phyloP scores from a whole-genome alignment of 2,888 invertebrate species.

The Athalia circularis region DNA sequence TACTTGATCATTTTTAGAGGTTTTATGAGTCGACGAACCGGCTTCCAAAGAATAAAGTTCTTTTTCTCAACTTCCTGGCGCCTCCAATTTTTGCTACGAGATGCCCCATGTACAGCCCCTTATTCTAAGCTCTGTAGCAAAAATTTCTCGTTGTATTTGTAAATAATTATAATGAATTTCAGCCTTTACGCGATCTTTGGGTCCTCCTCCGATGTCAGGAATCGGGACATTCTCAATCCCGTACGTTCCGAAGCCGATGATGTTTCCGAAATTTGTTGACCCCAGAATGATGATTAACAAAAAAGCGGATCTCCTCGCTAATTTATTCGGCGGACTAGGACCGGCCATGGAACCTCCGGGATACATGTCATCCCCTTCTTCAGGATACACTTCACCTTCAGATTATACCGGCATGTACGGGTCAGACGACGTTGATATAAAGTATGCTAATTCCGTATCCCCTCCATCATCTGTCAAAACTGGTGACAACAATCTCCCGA shows the following conservation, averaged over 20 bases:
- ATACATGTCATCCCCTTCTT: neutral
- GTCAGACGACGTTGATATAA: neutral
- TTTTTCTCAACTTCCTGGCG: no score
- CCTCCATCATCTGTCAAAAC: no score
- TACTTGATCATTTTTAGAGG: no score
- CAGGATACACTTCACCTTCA: conserved; percentile 9
- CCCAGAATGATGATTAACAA: conserved; percentile 65
- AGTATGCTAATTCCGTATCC: neutral
- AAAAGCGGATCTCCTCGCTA: conserved; percentile 63
- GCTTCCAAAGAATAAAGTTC: no score
- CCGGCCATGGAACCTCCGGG: conserved; percentile 48
- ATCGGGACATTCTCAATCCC: conserved; percentile 64
- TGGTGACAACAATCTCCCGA: neutral
- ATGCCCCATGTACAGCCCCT: neutral
- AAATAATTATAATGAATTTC: conserved; percentile 17
- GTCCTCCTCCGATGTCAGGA: conserved; percentile 54
- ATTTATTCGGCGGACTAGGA: conserved; percentile 62
- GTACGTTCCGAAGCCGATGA: conserved; percentile 61
- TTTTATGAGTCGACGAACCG: no score
- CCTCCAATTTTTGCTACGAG: neutral
- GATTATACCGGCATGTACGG: conserved; percentile 17
- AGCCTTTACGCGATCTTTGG: conserved; percentile 62
- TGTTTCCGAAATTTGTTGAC: conserved; percentile 68
- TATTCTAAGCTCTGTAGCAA: neutral
- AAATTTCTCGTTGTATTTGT: neutral